Evolutionary conservation across 2,888 invertebrate genomes (phyloP).

Genomic region (Andrena marginata): DNA sequence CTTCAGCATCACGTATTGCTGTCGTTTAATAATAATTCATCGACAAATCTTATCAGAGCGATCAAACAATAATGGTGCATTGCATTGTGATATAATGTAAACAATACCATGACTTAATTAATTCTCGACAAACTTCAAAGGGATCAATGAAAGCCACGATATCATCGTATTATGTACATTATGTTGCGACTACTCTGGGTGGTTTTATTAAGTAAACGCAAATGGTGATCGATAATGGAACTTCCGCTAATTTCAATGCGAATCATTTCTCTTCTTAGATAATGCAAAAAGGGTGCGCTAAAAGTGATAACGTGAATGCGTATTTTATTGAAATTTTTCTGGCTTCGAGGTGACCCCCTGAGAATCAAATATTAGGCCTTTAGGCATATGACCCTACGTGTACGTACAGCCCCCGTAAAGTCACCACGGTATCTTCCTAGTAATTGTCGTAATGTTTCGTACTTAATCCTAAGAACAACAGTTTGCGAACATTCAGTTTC

Average conservation of each 20-base stretch:
- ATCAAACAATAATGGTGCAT: constrained; percentile 8
- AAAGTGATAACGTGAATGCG: constrained; percentile 18
- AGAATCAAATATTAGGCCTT: constrained; percentile 57
- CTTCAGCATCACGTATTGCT: not conserved
- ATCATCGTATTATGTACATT: constrained; percentile 24
- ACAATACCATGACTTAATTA: constrained; percentile 18
- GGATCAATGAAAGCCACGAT: not conserved
- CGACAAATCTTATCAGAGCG: not conserved
- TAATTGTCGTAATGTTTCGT: constrained; percentile 60
- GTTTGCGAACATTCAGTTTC: constrained; percentile 65
- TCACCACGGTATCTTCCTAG: constrained; percentile 69
- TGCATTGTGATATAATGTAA: constrained; percentile 15
- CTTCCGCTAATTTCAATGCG: not conserved
- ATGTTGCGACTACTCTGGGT: constrained; percentile 2
- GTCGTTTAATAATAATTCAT: not conserved
- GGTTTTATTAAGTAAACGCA: not conserved
- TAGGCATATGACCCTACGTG: constrained; percentile 57
- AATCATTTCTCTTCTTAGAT: not conserved
- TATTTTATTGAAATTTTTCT: constrained; percentile 13
- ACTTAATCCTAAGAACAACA: constrained; percentile 63
- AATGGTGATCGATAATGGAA: constrained; percentile 1
- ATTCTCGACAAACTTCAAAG: not conserved
- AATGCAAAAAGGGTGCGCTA: constrained; percentile 5
- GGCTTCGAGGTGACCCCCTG: constrained; percentile 62
- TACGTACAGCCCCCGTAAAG: constrained; percentile 68